Base-by-base conservation (phyloP, 2,113 vertebrate species). In the Struthio camelus region DNA sequence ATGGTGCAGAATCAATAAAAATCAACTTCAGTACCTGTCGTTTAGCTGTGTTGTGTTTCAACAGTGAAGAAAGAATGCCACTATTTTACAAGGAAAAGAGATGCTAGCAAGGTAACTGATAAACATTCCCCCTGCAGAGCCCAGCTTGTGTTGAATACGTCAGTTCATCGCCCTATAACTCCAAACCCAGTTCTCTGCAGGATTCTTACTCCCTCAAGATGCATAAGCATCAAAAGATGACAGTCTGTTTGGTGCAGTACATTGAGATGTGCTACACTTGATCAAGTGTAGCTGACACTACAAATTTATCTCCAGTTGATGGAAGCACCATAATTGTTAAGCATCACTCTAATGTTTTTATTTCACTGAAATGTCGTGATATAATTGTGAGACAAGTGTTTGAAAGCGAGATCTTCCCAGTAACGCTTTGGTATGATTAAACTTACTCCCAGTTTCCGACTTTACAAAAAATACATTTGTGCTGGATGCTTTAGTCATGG, bases 1-100 rank as follows among this genome's bases (percentile, higher is more conserved):
- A 85, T 8, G 46, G 62, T 75, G 58, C 32, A 70, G 69, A 94
- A 86, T 96, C 94, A 85, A 89, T 90, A 75, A 51, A 87, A 90
- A 46, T 65, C 28, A 73, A 32, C 54, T 80, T 9, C 58, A 36
- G 44, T 46, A 50, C 18, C 83, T 79, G 50, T 44, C 20, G 6
- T 66, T 85, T 3, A 28, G 25, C 80, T 71, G 46, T 27, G 7
- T 50, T 89, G 46, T 90, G 46, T 88, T 93, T 89, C 56, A 61
- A 3, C 46, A 25, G 38, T 23, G 71, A 88, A 62, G 48, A n/a
- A 10, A 71, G 67, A 73, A 79, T 81, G 54, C 48, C 50, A 6
- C 44, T 54, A 0, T 56, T 24, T 93, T 71, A 17, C 5, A 36
- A 19, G 59, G 70, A 36, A 62, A 56, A 66, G 71, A 56, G 32